These are phyloP conservation scores for Nebria ingens DNA, from an alignment of 1,140 invertebrate species.

Conservation along the genomic window DNA sequence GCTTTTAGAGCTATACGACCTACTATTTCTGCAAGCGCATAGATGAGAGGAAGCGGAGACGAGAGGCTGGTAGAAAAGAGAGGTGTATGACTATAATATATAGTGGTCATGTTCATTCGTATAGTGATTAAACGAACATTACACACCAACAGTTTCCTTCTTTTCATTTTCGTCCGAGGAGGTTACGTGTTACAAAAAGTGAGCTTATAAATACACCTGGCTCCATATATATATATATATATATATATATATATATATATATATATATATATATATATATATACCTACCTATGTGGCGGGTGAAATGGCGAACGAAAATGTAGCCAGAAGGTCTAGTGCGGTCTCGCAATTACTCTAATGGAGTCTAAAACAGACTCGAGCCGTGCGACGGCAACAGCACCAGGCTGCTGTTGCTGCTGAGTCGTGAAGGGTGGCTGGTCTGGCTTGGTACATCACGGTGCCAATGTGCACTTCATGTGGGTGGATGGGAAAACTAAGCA, in stretches of 20 bases:
- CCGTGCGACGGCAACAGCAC: background rate
- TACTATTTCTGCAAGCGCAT: background rate
- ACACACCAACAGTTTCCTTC: background rate
- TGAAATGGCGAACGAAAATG: conserved; percentile 3
- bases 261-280: no score
- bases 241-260: no score
- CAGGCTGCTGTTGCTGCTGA: background rate
- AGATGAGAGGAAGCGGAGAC: no score
- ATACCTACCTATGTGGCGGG: background rate
- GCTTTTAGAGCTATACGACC: background rate
- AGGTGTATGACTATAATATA: background rate
- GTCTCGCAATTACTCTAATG: conserved; percentile 13
- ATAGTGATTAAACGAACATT: background rate
- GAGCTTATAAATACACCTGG: conserved; percentile 4
- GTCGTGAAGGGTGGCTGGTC: background rate
- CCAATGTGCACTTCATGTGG: background rate
- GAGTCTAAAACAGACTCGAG: conserved; percentile 4
- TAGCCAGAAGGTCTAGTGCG: conserved; percentile 4
- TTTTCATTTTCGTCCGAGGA: background rate
- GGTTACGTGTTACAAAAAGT: background rate
- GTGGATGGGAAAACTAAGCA: background rate
- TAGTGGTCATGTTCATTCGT: background rate
- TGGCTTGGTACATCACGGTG: background rate
- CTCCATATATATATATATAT: no score
- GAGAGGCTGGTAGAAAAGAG: no score